Percentiles rank a stretch among this genome's conserved stretches.
Conservation (phyloP, 2,113 vertebrate species). For the Motacilla alba region DNA sequence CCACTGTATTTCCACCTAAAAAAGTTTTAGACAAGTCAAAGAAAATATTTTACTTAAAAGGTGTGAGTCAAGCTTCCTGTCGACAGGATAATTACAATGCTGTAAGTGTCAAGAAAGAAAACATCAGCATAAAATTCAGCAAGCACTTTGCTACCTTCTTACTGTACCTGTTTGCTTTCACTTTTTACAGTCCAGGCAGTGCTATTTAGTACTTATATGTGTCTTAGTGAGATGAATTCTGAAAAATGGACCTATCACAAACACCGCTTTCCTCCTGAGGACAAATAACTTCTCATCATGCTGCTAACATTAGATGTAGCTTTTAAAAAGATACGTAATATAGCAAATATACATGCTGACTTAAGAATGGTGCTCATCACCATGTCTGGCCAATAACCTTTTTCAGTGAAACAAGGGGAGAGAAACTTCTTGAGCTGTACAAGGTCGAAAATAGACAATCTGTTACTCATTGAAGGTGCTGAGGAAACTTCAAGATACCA, state of each 20-base stretch:
- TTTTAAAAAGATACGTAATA: neutral
- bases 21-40: neutral
- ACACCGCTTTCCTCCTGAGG: neutral
- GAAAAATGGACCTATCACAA: accelerated
- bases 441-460: neutral
- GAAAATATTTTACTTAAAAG: neutral
- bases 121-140: neutral
- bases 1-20: neutral
- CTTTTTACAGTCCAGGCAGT: neutral
- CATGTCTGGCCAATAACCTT: neutral
- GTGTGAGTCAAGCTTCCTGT: neutral
- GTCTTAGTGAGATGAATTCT: neutral
- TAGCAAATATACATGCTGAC: neutral
- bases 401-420: neutral
- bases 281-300: neutral
- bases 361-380: neutral
- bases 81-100: neutral
- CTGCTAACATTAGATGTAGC: neutral
- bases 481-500: neutral
- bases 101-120: neutral
- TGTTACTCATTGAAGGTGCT: accelerated
- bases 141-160: neutral
- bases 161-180: neutral
- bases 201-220: neutral
- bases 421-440: neutral